phyloP scores from a whole-genome alignment of 2,888 invertebrate genomes.

The Sminthurinus aureus region DNA sequence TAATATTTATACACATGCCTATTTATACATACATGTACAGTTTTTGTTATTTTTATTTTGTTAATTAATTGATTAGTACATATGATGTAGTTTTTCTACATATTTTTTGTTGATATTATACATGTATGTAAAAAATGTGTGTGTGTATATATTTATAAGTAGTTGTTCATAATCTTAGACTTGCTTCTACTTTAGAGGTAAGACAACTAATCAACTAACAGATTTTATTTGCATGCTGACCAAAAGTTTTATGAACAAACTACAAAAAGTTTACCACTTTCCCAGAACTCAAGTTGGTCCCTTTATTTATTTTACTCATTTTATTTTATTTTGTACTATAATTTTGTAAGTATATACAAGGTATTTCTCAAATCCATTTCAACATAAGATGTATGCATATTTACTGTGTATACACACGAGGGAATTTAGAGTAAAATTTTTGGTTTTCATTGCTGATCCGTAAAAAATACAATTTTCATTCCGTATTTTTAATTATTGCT shows the following conservation, averaged over 20 bases:
- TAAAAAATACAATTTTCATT: too few species aligned
- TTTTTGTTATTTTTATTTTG: neutral
- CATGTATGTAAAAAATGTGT: too few species aligned
- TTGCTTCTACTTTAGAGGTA: neutral
- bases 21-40: neutral
- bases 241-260: neutral
- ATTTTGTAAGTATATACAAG: neutral
- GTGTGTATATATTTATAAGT: neutral
- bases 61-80: neutral
- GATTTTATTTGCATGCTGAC: conserved; percentile 1
- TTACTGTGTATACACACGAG: too few species aligned
- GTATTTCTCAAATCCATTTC: neutral
- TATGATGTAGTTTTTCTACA: neutral
- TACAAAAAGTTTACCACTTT: neutral
- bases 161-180: neutral
- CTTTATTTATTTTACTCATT: neutral
- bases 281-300: conserved; percentile 16
- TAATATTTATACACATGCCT: neutral
- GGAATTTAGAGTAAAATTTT: too few species aligned
- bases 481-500: neutral
- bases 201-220: neutral
- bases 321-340: neutral
- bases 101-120: neutral
- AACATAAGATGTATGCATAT: too few species aligned
- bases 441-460: too few species aligned